Evolutionary conservation across 2,113 vertebrate genomes (phyloP).

Genomic region (Phoxinus phoxinus): DNA sequence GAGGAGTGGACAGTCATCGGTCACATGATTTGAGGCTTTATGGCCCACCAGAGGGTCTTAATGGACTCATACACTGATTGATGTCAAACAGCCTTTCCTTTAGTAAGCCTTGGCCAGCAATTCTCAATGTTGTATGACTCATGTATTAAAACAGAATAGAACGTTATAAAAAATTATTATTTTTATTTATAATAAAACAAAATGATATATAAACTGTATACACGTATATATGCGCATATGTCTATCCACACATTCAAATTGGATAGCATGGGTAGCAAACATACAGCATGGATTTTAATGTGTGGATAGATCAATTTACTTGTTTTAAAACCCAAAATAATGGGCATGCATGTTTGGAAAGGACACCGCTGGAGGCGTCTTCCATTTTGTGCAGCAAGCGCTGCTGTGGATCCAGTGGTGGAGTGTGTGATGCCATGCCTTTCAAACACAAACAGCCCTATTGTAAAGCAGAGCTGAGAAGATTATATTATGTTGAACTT

Average conservation of each 20-base stretch:
- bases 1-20: constrained; percentile 20
- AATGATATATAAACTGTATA: neutral
- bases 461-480: constrained; percentile 58
- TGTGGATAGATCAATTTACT: neutral
- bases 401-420: constrained; percentile 50
- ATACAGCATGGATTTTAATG: neutral
- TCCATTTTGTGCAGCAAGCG: constrained; percentile 3
- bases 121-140: neutral
- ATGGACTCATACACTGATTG: constrained; percentile 38
- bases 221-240: too few species aligned
- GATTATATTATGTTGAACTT: constrained; percentile 65
- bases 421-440: constrained; percentile 61
- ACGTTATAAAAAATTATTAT: too few species aligned
- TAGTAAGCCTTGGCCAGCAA: neutral
- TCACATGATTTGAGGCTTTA: constrained; percentile 25
- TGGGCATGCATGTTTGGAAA: neutral
- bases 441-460: constrained; percentile 30
- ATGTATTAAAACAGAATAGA: neutral
- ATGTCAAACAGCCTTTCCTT: constrained; percentile 29
- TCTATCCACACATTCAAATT: too few species aligned
- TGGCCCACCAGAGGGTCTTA: constrained; percentile 12
- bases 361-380: neutral
- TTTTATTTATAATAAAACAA: too few species aligned
- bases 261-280: too few species aligned
- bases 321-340: neutral